Evolutionary conservation across 2,888 invertebrate species (phyloP), one percentile per base, ranked within the genome.

Genomic region (Eupithecia pulchellata): DNA sequence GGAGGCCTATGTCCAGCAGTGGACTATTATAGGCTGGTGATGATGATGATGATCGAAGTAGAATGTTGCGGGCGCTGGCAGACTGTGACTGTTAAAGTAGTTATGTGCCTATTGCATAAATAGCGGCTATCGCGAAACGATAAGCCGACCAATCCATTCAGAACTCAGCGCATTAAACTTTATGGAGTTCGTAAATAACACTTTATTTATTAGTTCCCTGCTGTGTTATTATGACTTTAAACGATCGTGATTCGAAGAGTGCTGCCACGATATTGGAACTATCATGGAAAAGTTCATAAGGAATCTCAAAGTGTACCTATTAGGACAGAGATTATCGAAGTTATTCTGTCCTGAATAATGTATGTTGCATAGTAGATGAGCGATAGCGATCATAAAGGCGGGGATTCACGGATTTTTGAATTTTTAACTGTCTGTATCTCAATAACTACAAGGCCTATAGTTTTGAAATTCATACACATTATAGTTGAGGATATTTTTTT

Each of bases 121-220:
- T 60, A 30, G 58, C n/a, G 58, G 30, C 11, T 30, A 30, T 60
- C 58, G 32, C 30, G 11, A 60, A 34, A 64, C 61, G 67, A 67
- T 67, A 61, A 61, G 60, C 63, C 25, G 64, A 61, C 64, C 70
- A 73, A 60, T 66, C 62, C 61, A 60, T 39, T 25, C 36, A 62
- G 47, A 58, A 17, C 39, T 55, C 25, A 69, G 57, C 34, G 13
- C 47, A 60, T 61, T 39, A 52, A 65, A 66, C n/a, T 64, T 63
- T 65, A 42, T 62, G 9, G 42, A 39, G 62, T 55, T 63, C 57
- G 27, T 65, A 57, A 57, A 65, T 36, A 55, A 57, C 13, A 34
- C 52, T 64, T 2, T 30, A 47, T 61, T 62, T 52, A 52, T 52
- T 25, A 52, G 20, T 25, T n/a, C n/a, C 20, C 25, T 52, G 20